phyloP scores from a whole-genome alignment of 1,140 invertebrate genomes.

The Camponotus floridanus region DNA sequence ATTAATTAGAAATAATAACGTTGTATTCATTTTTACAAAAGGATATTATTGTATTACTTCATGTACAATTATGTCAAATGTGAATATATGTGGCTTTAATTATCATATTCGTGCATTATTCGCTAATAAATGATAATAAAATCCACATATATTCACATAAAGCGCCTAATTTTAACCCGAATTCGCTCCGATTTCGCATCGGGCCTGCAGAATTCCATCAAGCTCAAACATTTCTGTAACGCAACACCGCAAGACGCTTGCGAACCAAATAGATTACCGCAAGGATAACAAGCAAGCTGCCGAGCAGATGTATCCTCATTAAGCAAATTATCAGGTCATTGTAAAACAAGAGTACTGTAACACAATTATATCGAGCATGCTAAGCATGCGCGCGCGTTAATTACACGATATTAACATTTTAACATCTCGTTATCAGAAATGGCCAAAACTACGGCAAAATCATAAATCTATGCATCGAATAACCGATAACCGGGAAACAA shows the following conservation, averaged over 20 bases:
- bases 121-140: neutral
- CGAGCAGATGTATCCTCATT: constrained; percentile 3
- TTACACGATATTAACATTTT: constrained; percentile 8
- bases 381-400: neutral
- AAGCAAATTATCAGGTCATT: constrained; percentile 33
- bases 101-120: neutral
- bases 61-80: too few relatives aligned
- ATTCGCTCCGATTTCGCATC: neutral
- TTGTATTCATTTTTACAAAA: neutral
- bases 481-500: constrained; percentile 56
- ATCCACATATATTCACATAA: neutral
- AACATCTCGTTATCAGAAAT: constrained; percentile 6
- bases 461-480: constrained; percentile 51
- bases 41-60: too few relatives aligned
- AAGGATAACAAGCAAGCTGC: neutral
- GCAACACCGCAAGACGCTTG: neutral
- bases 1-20: neutral
- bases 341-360: constrained; percentile 2
- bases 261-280: constrained; percentile 20
- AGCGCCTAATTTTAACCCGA: neutral
- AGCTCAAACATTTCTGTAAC: neutral
- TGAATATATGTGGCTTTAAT: constrained; percentile 2
- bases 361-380: constrained; percentile 5
- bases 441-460: constrained; percentile 22
- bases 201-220: neutral